Evolutionary conservation across 2,888 invertebrate genomes (phyloP), one percentile per base, ranked within the genome.

Genomic region (Eupithecia subfuscata): DNA sequence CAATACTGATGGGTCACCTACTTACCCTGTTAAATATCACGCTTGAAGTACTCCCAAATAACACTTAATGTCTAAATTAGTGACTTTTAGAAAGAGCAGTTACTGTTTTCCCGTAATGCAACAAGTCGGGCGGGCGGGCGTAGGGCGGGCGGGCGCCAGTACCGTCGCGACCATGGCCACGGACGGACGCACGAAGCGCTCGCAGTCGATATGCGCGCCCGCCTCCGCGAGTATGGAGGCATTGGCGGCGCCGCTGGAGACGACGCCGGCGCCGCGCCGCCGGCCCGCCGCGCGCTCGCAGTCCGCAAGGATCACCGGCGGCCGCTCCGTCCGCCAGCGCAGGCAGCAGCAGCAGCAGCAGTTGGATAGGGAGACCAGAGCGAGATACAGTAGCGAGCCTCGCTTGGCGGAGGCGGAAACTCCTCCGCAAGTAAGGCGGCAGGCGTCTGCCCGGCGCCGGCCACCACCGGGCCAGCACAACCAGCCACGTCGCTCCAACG

Each of bases 261-360:
- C 93, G 71, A 95, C 95, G 77, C 95, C 96, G 74, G 95, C 95
- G 14, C 95, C 96, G 69, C 93, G 96, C 65, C 95, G 97, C 18
- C 92, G 96, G 74, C 97, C 97, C 1, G 97, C 97, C 25, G 95
- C 97, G n/a, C 95, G 97, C 70, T 97, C 97, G 7, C 97, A 97
- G 89, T 97, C 97, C 82, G 97, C 97, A 18, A 91, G 97, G 75
- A 95, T 97, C 82, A 96, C 97, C 71, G 96, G 96, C 76, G 96
- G 96, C 75, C 95, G 96, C 72, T 96, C 96, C 69, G 92, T 95
- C 75, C 88, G 94, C 83, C 92, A 92, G 84, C 85, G 93, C 76
- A 87, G 91, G 70, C 95, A 90, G 84, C 95, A 88, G 84, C 93
- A 92, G 83, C 93, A 93, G 84, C 92, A 94, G 81, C 94, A 93